Evolutionary conservation across 2,888 invertebrate genomes (phyloP).

Genomic region (Pycnomerus fuliginosus): DNA sequence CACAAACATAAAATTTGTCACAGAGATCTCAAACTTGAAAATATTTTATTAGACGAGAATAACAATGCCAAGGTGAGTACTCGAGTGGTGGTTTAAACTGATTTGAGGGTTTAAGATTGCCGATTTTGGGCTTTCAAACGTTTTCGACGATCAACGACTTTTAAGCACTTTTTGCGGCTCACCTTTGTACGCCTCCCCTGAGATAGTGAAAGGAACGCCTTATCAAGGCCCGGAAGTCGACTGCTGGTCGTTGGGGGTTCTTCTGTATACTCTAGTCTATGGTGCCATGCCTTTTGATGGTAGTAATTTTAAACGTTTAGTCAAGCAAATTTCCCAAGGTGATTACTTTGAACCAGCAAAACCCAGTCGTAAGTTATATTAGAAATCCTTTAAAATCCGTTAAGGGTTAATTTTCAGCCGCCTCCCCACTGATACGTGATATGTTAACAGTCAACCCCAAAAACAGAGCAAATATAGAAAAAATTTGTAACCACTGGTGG

Average conservation of each 20-base stretch:
- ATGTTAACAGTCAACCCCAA: conserved; percentile 92
- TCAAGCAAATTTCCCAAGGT: conserved; percentile 94
- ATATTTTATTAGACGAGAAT: conserved; percentile 88
- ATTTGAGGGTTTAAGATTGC: conserved; percentile 85
- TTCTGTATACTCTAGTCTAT: conserved; percentile 96
- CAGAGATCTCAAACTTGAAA: conserved; percentile 93
- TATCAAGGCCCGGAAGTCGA: conserved; percentile 97
- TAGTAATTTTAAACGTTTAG: conserved; percentile 94
- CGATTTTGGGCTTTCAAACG: conserved; percentile 97
- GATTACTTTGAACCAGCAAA: conserved; percentile 96
- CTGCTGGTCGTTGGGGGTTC: conserved; percentile 93
- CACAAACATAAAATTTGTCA: conserved; percentile 98
- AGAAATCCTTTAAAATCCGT: not conserved
- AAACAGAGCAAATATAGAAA: conserved; percentile 87
- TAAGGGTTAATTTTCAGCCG: conserved; percentile 59
- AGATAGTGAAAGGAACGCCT: conserved; percentile 95
- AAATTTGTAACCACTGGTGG: conserved; percentile 97
- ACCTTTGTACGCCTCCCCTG: conserved; percentile 94
- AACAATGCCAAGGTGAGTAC: conserved; percentile 87
- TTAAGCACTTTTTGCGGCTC: conserved; percentile 95
- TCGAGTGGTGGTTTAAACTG: not conserved
- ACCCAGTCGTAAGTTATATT: conserved; percentile 74
- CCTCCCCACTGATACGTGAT: conserved; percentile 89
- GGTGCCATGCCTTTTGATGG: conserved; percentile 99
- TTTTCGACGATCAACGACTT: conserved; percentile 84